Evolutionary conservation across 2,797 vertebrate genomes (phyloP).

Genomic region (Sparus aurata): DNA sequence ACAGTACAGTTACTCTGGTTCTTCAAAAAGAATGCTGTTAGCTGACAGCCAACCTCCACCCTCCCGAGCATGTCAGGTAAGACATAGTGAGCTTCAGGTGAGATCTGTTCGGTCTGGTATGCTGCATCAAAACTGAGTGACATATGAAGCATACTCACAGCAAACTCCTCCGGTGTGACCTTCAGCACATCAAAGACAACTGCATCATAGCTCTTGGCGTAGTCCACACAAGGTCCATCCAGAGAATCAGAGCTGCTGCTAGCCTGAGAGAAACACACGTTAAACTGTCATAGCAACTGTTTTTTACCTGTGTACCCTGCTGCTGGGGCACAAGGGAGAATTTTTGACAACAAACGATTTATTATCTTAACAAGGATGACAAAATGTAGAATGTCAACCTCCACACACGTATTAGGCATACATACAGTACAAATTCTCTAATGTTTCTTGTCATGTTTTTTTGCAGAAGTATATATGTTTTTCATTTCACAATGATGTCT

Average conservation of each 20-base stretch:
- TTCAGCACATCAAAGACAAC: constrained; percentile 97
- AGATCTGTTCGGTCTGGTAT: neutral
- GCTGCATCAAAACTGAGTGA: neutral
- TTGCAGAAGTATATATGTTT: too few species aligned
- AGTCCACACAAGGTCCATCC: constrained; percentile 92
- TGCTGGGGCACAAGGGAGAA: neutral
- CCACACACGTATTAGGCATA: too few species aligned
- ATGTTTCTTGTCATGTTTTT: too few species aligned
- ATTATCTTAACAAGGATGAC: neutral
- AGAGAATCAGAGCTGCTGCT: constrained; percentile 97
- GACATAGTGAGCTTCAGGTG: neutral
- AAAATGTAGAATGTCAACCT: neutral
- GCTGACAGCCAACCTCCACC: neutral
- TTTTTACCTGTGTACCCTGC: neutral
- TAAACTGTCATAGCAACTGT: neutral
- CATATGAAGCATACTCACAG: constrained; percentile 87
- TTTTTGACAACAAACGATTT: neutral
- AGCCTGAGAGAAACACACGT: constrained; percentile 65
- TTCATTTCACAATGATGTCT: too few species aligned
- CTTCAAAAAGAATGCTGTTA: neutral
- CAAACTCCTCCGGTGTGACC: constrained; percentile 97
- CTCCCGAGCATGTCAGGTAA: neutral
- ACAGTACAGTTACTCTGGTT: neutral
- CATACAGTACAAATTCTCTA: too few species aligned
- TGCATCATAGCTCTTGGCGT: constrained; percentile 96